Base-by-base conservation (phyloP, 1,140 invertebrate genomes). In the Popillia japonica region DNA sequence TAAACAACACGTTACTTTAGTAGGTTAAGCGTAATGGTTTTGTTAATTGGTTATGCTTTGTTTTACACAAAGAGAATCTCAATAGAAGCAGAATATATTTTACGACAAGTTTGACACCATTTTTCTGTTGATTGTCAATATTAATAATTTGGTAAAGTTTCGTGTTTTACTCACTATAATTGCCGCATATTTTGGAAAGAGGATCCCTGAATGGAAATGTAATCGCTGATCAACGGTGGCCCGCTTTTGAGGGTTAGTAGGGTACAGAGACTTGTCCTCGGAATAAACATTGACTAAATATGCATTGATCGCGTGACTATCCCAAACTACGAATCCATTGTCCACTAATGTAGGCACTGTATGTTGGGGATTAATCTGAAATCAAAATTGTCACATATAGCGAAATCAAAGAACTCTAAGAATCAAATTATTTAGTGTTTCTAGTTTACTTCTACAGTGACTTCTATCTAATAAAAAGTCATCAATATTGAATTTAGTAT, bases 321-420 rank as follows among this genome's bases (percentile, higher is more conserved):
- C 90, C 86, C 87, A 89, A 74, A 90, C 83, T 74, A 90, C 87
- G 64, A 90, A 92, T 42, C 90, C 92, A 79, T 89, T 88, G 80
- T 93, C 92, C 81, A 91, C 90, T 79, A 93, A 85, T 0, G 92
- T 92, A 6, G 92, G 92, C 79, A 94, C 88, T 2, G 91, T 91
- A 78, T 93, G 91, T 81, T 92, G 90, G n/a, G 91, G 91, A 86
- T 93, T 93, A 68, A 90, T 86, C 88, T 87, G 79, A 23, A 85
- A 84, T 40, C 41, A 40, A 76, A 27, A 27, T n/a, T 10, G 27
- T 23, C 1, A 68, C 6, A 68, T 68, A 27, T 23, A 9, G 8
- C n/a, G 20, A 9, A 20, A 61, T 61, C 14, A 34, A 34, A 34
- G 27, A 2, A 34, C 27, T 34, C 2, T 1, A 34, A 4, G 2